Conservation (phyloP, 1,140 invertebrate species). For the Monomorium pharaonis region DNA sequence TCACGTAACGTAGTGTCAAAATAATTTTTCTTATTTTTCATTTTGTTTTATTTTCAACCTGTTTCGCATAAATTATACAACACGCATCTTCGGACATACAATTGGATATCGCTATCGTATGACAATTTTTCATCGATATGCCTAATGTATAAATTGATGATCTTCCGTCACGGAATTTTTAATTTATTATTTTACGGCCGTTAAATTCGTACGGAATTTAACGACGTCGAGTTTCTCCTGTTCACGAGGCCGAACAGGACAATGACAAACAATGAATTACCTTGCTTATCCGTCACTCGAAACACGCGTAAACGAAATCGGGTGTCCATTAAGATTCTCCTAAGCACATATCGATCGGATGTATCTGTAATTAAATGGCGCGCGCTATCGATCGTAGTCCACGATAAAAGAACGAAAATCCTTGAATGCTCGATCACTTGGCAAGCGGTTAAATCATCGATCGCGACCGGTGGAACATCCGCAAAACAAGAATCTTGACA, state of each 20-base stretch:
- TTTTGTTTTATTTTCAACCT: constrained; percentile 9
- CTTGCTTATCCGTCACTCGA: constrained; percentile 30
- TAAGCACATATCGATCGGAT: neutral
- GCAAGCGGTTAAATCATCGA: constrained; percentile 43
- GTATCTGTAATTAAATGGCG: constrained; percentile 42
- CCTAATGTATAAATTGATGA: constrained; percentile 19
- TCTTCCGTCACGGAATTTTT: neutral
- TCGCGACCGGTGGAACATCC: neutral
- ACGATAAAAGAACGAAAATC: constrained; percentile 23
- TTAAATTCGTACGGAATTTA: neutral
- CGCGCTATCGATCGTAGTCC: constrained; percentile 14
- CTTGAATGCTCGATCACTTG: neutral
- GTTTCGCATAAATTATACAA: neutral
- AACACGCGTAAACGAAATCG: constrained; percentile 37
- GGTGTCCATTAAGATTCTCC: neutral
- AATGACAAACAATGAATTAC: constrained; percentile 35
- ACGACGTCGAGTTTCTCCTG: neutral
- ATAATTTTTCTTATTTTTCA: neutral
- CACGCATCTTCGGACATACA: neutral
- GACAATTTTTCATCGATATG: constrained; percentile 9
- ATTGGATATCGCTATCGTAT: neutral
- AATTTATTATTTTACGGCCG: constrained; percentile 25
- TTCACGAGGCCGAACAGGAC: neutral
- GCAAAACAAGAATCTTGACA: constrained; percentile 70
- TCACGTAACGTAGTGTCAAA: neutral